Conservation (phyloP, 2,113 vertebrate genomes). For the Phoxinus phoxinus region DNA sequence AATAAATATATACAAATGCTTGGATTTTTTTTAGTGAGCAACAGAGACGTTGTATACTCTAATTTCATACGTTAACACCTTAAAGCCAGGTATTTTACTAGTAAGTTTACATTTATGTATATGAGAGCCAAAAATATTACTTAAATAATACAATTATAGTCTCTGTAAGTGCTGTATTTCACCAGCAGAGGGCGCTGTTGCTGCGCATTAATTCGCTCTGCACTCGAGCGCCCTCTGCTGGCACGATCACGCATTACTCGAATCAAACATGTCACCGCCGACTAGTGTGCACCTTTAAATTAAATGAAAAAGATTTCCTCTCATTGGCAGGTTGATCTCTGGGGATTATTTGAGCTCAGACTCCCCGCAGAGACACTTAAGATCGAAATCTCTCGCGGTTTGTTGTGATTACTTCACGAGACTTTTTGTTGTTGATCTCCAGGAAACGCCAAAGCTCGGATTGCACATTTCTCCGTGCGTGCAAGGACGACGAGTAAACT, state of each 20-base stretch:
- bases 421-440: constrained; percentile 27
- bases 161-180: neutral
- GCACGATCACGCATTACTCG: neutral
- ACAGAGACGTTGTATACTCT: neutral
- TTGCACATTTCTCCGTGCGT: neutral
- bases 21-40: neutral
- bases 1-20: too few species aligned
- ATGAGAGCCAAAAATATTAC: too few species aligned
- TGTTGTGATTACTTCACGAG: constrained; percentile 16
- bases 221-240: constrained; percentile 9
- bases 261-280: neutral
- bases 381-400: neutral
- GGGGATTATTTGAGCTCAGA: neutral
- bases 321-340: neutral
- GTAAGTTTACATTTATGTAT: neutral
- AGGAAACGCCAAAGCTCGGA: constrained; percentile 4
- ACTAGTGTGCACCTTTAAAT: neutral
- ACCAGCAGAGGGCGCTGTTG: neutral
- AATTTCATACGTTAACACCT: neutral
- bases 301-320: neutral
- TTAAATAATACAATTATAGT: neutral
- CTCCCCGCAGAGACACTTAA: neutral
- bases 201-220: neutral
- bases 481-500: neutral
- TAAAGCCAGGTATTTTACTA: neutral